Percentiles rank a stretch among this genome's conserved stretches.
Conservation (phyloP, 1,140 invertebrate species). For the Augochlora pura region DNA sequence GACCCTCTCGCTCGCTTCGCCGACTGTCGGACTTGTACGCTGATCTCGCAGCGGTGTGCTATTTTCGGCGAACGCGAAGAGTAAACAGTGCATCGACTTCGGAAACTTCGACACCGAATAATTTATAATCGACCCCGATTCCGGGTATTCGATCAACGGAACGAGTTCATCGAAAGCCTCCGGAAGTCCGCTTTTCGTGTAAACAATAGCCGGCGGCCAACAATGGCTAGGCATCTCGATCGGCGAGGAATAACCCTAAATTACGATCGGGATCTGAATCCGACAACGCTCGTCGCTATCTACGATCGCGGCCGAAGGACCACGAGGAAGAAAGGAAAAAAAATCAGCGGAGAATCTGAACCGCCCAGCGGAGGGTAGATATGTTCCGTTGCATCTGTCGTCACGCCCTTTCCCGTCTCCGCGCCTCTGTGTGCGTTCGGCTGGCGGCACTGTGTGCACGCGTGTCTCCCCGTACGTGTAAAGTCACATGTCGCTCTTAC, state of each 20-base stretch:
- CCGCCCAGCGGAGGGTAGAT: constrained; percentile 74
- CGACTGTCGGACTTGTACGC: background rate
- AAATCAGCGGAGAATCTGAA: constrained; percentile 68
- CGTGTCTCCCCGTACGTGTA: constrained; percentile 41
- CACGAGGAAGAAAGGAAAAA: constrained; percentile 34
- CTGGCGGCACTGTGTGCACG: constrained; percentile 8
- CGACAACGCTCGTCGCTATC: constrained; percentile 60
- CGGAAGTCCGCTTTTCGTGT: constrained; percentile 50
- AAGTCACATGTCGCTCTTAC: constrained; percentile 59
- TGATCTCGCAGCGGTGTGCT: background rate
- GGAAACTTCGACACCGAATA: background rate
- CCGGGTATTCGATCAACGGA: background rate
- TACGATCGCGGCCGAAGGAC: constrained; percentile 49
- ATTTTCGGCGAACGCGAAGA: background rate
- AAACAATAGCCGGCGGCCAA: constrained; percentile 48
- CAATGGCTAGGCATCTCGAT: constrained; percentile 44
- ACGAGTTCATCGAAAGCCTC: constrained; percentile 5
- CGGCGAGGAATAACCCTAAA: constrained; percentile 50
- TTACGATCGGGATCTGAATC: constrained; percentile 55
- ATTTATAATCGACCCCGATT: constrained; percentile 13
- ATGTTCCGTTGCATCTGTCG: constrained; percentile 77
- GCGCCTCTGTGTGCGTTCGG: background rate
- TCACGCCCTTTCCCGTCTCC: constrained; percentile 71
- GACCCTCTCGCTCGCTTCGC: too few relatives aligned
- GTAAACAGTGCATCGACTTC: background rate